Conservation (phyloP, 2,113 vertebrate species). For the Suricata suricatta region DNA sequence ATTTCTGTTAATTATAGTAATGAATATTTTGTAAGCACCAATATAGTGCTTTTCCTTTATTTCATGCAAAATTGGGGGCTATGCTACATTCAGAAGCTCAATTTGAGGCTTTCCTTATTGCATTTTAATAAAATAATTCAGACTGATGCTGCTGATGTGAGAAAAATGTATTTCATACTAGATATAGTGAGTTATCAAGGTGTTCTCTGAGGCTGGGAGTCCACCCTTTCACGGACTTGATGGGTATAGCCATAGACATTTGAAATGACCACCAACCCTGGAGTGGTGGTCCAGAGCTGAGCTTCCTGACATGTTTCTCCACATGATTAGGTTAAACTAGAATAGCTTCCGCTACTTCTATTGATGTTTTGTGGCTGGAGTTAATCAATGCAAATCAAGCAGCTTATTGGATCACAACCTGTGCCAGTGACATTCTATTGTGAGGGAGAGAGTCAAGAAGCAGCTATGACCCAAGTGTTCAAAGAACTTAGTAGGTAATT, state of each 20-base stretch:
- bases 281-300: not conserved
- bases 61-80: not conserved
- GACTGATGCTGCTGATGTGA: not conserved
- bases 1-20: constrained; percentile 43
- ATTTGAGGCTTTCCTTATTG: not conserved
- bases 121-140: constrained; percentile 46
- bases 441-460: not conserved
- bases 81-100: not conserved
- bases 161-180: not conserved
- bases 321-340: not conserved
- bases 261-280: not conserved
- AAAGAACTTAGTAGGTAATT: not conserved
- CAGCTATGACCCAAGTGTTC: not conserved
- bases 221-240: not conserved
- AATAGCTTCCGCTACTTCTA: not conserved
- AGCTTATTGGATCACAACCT: not conserved
- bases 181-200: not conserved
- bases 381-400: not conserved
- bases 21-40: not conserved
- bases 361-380: not conserved
- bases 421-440: not conserved
- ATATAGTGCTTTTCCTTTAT: not conserved
- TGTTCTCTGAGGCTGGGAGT: not conserved
- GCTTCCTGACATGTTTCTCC: not conserved
- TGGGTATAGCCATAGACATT: not conserved